Evolutionary conservation across 2,797 vertebrate genomes (phyloP).

Genomic region (Menidia menidia): DNA sequence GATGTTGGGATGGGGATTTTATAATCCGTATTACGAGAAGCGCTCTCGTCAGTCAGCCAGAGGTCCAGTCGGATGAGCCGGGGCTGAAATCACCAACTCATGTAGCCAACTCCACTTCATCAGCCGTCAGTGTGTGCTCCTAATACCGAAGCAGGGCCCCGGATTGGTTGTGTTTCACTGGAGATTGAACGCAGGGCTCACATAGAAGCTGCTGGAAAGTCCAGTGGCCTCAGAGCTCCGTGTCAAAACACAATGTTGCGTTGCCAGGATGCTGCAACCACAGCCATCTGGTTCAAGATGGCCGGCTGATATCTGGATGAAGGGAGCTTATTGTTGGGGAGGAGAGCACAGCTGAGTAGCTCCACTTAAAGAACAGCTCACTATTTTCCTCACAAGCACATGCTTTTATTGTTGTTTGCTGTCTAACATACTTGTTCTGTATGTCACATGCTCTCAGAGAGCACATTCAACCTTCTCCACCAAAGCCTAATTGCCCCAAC

Average conservation of each 20-base stretch:
- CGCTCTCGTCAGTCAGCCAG: slow-evolving; percentile 62
- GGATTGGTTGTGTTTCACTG: slow-evolving; percentile 56
- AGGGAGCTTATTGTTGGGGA: slow-evolving; percentile 82
- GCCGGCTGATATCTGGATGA: slow-evolving; percentile 78
- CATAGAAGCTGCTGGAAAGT: slow-evolving; percentile 64
- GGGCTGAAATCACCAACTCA: slow-evolving; percentile 80
- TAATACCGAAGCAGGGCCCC: slow-evolving; percentile 59
- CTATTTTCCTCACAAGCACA: slow-evolving; percentile 42
- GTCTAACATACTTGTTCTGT: slow-evolving; percentile 21
- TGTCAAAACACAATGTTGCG: slow-evolving; percentile 71
- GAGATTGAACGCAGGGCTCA: slow-evolving; percentile 51
- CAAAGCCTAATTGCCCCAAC: background rate
- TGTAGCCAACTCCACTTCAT: slow-evolving; percentile 73
- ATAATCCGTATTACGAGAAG: slow-evolving; percentile 75
- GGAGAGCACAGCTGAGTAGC: slow-evolving; percentile 69
- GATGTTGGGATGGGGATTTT: slow-evolving; percentile 59
- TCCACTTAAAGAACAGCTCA: slow-evolving; percentile 60
- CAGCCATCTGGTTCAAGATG: slow-evolving; percentile 84
- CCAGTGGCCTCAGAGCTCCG: slow-evolving; percentile 45
- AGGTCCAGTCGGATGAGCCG: slow-evolving; percentile 58
- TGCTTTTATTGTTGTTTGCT: slow-evolving; percentile 34
- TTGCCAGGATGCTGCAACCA: slow-evolving; percentile 79
- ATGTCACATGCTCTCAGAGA: slow-evolving; percentile 19
- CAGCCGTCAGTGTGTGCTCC: slow-evolving; percentile 75
- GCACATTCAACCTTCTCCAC: background rate